Conservation (phyloP, 2,888 invertebrate genomes). For the Elgonia sp. region DNA sequence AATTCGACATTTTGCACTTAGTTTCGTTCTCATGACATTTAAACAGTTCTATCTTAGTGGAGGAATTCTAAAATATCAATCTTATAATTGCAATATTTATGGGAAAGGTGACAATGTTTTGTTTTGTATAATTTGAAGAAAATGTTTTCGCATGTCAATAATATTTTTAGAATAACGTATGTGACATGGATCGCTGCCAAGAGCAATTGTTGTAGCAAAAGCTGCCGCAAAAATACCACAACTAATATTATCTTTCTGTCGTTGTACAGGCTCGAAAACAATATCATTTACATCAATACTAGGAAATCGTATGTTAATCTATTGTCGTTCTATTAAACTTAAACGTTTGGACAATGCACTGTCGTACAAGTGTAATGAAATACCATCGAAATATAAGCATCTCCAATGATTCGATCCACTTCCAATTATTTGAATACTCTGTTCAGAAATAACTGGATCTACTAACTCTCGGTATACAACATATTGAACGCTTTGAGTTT, state of each 20-base stretch:
- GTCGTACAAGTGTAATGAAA: background rate
- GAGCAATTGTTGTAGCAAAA: background rate
- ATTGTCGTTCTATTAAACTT: background rate
- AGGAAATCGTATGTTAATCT: background rate
- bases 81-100: too few relatives aligned
- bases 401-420: background rate
- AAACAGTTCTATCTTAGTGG: too few relatives aligned
- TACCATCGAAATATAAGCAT: too few relatives aligned
- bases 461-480: slow-evolving; percentile 13
- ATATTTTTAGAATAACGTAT: background rate
- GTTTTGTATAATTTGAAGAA: too few relatives aligned
- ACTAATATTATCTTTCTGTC: background rate
- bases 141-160: too few relatives aligned
- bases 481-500: slow-evolving; percentile 21
- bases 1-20: too few relatives aligned
- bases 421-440: slow-evolving; percentile 23
- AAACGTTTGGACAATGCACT: background rate
- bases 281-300: background rate
- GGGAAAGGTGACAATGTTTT: too few relatives aligned
- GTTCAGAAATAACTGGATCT: background rate
- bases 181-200: background rate
- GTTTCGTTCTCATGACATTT: too few relatives aligned
- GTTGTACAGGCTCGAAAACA: background rate
- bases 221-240: background rate
- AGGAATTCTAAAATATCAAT: too few relatives aligned